Base-by-base conservation (phyloP, 2,888 invertebrate species). In the Stenichneumon culpator region DNA sequence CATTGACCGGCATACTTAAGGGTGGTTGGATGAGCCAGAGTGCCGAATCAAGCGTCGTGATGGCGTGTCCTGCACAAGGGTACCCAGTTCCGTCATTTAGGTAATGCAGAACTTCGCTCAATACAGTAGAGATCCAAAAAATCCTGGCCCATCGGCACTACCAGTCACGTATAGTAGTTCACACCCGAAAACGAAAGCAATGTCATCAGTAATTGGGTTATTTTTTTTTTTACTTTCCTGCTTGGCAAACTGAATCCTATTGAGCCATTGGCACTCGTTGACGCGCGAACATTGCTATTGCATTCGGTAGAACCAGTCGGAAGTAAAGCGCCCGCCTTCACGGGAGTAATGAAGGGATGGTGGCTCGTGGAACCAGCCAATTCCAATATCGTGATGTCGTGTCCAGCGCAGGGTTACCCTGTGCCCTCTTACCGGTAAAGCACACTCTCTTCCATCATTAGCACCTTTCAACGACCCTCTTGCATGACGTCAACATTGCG, bases 11-110 rank as follows among this genome's bases (percentile, higher is more conserved):
- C 88, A 95, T 96, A 89, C 96, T 96, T 77, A 96, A 96, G 94
- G 95, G 95, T 93, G 95, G 96, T 89, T 96, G 96, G 93, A 96
- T 96, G 93, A 96, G 96, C 92, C 95, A 96, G 93, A 95, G 94
- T 91, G 95, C 95, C 86, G 95, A 95, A 88, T 95, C 95, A 92
- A 95, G 95, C 92, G 95, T 97, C 93, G 96, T 96, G 73, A 94
- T 97, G 87, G 95, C 96, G 84, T 97, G 97, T 95, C 96, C 96
- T 92, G 96, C 96, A 82, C 96, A 96, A 94, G 96, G 96, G 91
- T 96, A 95, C 93, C 97, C 97, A 70, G 95, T 96, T 91, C 97
- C 97, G 91, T 89, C 93, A 72, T 94, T 94, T 93, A 95, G 94
- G 95, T 95, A 94, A 89, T 79, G 86, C 11, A 83, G 47, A 0